A percentile compares a stretch with the other conserved stretches of the same genome.
Evolutionary conservation across 2,888 invertebrate species (phyloP).

Genomic region (Diaperis boleti): DNA sequence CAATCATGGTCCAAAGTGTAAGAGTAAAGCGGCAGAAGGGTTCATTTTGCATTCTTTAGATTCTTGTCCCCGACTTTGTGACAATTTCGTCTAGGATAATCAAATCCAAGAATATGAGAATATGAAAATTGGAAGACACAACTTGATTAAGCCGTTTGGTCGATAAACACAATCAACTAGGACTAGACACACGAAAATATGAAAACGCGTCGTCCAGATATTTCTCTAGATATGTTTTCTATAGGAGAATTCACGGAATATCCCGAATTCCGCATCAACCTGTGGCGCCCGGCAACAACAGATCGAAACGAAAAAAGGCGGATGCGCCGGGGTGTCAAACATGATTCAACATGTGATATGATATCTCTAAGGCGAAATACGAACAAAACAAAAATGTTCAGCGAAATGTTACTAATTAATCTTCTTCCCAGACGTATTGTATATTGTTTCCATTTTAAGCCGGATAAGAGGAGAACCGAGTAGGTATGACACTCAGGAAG

Average conservation of each 20-base stretch:
- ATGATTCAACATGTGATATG: not conserved
- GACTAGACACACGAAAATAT: constrained; percentile 31
- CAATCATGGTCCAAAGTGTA: no score
- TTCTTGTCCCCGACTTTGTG: no score
- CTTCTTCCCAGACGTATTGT: constrained; percentile 1
- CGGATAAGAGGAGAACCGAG: constrained; percentile 6
- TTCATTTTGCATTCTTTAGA: no score
- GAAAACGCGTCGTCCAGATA: constrained; percentile 24
- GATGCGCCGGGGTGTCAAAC: constrained; percentile 17
- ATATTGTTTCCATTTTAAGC: constrained; percentile 11
- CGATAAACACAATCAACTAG: no score
- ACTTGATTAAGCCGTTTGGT: no score
- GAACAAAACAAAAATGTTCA: constrained; percentile 2
- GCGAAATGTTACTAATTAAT: not conserved
- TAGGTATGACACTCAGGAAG: constrained; percentile 5
- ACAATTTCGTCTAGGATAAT: no score
- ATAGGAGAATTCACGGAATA: constrained; percentile 44
- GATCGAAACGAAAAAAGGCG: constrained; percentile 6
- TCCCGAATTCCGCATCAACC: constrained; percentile 24
- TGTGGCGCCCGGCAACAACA: no score
- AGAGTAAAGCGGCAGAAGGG: no score
- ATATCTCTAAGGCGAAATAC: no score
- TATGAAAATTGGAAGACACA: no score
- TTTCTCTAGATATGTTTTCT: constrained; percentile 39
- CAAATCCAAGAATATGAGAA: no score